phyloP scores from a whole-genome alignment of 2,797 vertebrate species.

The Jordanella pulchra region DNA sequence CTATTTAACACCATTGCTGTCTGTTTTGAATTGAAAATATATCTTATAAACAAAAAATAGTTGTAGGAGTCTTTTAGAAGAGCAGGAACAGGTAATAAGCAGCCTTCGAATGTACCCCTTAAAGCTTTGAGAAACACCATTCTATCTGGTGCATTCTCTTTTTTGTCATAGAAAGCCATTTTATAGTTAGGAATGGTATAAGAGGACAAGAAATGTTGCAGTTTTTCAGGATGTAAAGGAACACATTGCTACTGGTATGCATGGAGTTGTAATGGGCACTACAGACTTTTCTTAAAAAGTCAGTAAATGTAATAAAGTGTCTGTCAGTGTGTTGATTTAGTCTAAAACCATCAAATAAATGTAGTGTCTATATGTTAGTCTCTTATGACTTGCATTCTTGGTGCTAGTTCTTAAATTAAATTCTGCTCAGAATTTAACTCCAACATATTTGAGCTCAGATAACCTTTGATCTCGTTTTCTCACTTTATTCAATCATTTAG shows the following conservation, averaged over 20 bases:
- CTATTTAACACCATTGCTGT: background rate
- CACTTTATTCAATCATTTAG: slow-evolving; percentile 58
- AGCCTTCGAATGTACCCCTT: background rate
- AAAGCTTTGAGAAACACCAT: background rate
- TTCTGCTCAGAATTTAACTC: slow-evolving; percentile 27
- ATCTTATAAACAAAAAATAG: background rate
- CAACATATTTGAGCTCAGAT: slow-evolving; percentile 41
- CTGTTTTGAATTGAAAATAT: background rate
- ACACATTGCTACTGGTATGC: background rate
- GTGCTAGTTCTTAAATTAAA: slow-evolving; percentile 33
- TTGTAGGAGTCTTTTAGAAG: too few relatives aligned
- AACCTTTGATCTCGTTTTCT: slow-evolving; percentile 43
- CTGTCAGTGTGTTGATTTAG: slow-evolving; percentile 5
- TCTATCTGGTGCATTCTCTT: background rate
- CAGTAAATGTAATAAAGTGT: slow-evolving; percentile 15
- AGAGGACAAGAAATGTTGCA: background rate
- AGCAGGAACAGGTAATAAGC: background rate
- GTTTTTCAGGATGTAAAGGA: background rate
- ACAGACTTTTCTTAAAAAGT: slow-evolving; percentile 43
- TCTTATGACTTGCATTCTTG: slow-evolving; percentile 26
- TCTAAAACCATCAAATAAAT: slow-evolving; percentile 30
- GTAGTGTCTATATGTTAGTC: slow-evolving; percentile 20
- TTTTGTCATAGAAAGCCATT: background rate
- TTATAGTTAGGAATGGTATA: background rate
- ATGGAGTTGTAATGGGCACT: slow-evolving; percentile 42